A percentile compares a stretch with the other conserved stretches of the same genome.
Evolutionary conservation across 2,888 invertebrate genomes (phyloP).

Genomic region (Gymnoscelis rufifasciata): DNA sequence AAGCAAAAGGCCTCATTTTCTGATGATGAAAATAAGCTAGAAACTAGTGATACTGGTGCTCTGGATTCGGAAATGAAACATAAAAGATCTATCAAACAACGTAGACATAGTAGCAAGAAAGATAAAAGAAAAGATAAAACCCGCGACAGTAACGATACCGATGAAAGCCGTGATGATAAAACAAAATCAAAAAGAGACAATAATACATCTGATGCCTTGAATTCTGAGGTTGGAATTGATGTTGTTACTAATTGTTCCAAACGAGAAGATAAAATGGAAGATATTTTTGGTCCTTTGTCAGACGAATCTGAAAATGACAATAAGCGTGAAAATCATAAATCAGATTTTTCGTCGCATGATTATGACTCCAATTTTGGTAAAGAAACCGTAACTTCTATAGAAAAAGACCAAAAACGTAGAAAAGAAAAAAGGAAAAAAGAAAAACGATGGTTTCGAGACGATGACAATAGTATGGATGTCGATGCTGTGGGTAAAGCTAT

Average conservation of each 20-base stretch:
- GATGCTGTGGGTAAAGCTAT: constrained; percentile 90
- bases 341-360: constrained; percentile 45
- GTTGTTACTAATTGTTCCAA: constrained; percentile 59
- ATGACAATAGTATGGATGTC: constrained; percentile 89
- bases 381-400: constrained; percentile 51
- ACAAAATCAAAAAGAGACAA: constrained; percentile 80
- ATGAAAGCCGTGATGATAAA: constrained; percentile 74
- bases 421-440: constrained; percentile 82
- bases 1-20: constrained; percentile 84
- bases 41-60: constrained; percentile 44
- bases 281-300: constrained; percentile 91
- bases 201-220: constrained; percentile 46
- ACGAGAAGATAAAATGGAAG: constrained; percentile 90
- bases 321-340: constrained; percentile 37
- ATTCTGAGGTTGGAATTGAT: constrained; percentile 49
- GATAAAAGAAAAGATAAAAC: constrained; percentile 80
- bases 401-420: constrained; percentile 77
- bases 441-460: constrained; percentile 80
- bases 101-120: constrained; percentile 77
- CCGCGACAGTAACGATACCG: constrained; percentile 71
- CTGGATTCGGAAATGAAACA: constrained; percentile 51
- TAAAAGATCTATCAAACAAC: constrained; percentile 73
- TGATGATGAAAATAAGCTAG: constrained; percentile 75
- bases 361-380: constrained; percentile 38
- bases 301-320: constrained; percentile 81